Evolutionary conservation across 2,888 invertebrate genomes (phyloP), one percentile per base, ranked within the genome.

Genomic region (Eupithecia subfuscata): DNA sequence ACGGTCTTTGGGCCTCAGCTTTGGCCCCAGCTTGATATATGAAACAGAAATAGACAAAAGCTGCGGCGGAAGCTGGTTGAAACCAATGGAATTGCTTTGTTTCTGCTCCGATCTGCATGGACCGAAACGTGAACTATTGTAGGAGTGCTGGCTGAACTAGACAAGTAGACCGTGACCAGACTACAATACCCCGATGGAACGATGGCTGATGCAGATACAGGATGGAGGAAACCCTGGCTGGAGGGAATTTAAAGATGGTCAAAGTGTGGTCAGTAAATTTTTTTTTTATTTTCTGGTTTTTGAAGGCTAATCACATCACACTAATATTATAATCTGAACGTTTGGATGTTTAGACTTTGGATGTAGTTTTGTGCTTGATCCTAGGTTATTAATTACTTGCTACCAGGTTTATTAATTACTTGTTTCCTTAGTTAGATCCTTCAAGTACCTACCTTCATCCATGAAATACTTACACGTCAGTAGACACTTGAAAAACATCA

Each of bases 51-150:
- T 22, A 22, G 52, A 56, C 11, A 56, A 0, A 22, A 22, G 4
- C 11, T 56, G 52, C 52, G 52, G 22, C 14, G 60, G 25, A 3
- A 11, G 25, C 25, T 25, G 14, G 22, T 56, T n/a, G 48, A 63
- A 30, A 14, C 30, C 16, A 48, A 63, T 63, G 25, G 30, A 30
- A 30, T 63, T 14, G 5, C 14, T 63, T 63, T 63, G 63, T 63
- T 63, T 64, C 64, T 34, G 34, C 25, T 60, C 14, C 5, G 12
- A 18, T 30, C 34, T 64, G 64, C 64, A 64, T 9, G 30, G 34
- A 64, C 64, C 64, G 64, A 34, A 64, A 64, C 64, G 64, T 64
- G 60, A 60, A 25, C 60, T 63, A 30, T 30, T 64, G 34, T 34
- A 18, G 60, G 18, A 34, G 64, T 64, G 34, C 18, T 30, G 64